Evolutionary conservation across 2,113 vertebrate species (phyloP).

Genomic region (Clarias macrocephalus): DNA sequence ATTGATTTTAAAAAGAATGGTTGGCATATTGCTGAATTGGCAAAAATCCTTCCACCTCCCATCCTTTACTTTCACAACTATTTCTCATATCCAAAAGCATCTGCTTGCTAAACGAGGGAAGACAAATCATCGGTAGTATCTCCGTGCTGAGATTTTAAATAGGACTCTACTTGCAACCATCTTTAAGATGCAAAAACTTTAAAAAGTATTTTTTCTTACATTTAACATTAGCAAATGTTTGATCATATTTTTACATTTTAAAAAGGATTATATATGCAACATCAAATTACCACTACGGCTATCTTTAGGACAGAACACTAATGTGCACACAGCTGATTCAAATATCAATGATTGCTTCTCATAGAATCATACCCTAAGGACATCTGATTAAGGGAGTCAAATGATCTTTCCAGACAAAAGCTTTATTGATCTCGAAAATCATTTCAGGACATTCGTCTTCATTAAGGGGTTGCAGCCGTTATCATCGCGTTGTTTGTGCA

Average conservation of each 20-base stretch:
- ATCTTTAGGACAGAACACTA: conserved; percentile 24
- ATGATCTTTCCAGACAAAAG: conserved; percentile 51
- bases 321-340: conserved; percentile 19
- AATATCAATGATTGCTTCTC: conserved; percentile 46
- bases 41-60: background rate
- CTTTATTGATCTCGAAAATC: conserved; percentile 57
- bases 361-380: conserved; percentile 21
- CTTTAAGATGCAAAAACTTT: background rate
- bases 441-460: conserved; percentile 60
- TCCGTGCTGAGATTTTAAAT: background rate
- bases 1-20: background rate
- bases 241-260: background rate
- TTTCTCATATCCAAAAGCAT: background rate
- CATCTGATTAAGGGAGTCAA: conserved; percentile 45
- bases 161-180: too few species aligned
- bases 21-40: background rate
- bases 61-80: background rate
- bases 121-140: background rate
- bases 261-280: background rate
- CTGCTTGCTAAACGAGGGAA: background rate
- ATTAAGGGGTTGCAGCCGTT: conserved; percentile 59
- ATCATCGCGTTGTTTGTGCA: conserved; percentile 58
- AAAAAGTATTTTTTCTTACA: background rate
- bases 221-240: background rate
- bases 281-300: conserved; percentile 9